Evolutionary conservation across 2,888 invertebrate species (phyloP), one percentile per base, ranked within the genome.

Genomic region (Lordiphosa fenestrarum): DNA sequence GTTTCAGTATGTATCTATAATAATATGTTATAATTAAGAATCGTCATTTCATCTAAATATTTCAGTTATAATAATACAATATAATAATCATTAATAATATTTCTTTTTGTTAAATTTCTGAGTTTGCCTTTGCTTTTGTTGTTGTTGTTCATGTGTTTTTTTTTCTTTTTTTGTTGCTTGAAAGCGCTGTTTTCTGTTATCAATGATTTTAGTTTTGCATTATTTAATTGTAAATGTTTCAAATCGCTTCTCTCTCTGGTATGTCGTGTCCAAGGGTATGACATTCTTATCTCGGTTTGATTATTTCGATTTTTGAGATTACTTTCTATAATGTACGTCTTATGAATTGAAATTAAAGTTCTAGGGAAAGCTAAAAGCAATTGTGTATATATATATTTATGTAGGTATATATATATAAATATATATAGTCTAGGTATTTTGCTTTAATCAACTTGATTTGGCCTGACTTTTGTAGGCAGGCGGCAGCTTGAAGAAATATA

Each of bases 11-110:
- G 80, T 80, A 76, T 86, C 78, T 86, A 83, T 84, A 83, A 83
- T 86, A 84, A 81, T 86, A 73, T 83, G 69, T 85, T 85, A 85
- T 82, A 85, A 83, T 86, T 86, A 85, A 85, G 83, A 85, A 85
- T 86, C 74, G 62, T 86, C 86, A 86, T 86, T 85, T 85, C 85
- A 84, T 86, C 86, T 86, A 86, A 84, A 83, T 86, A 85, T 85
- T 86, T 83, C 81, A 84, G 76, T 86, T 73, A 78, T 78, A 85
- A 85, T 85, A 84, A 81, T 85, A 83, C 78, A 85, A 85, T 84
- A 73, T 73, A 78, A 81, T 84, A 83, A 85, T 84, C 68, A 71
- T 75, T 84, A 77, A 84, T 84, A 74, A 84, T 84, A 85, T 84
- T 66, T 76, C 69, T 70, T 40, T 69, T 47, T 73, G 67, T 75